Base-by-base conservation (phyloP, 2,888 invertebrate species). In the Papilio elwesi region DNA sequence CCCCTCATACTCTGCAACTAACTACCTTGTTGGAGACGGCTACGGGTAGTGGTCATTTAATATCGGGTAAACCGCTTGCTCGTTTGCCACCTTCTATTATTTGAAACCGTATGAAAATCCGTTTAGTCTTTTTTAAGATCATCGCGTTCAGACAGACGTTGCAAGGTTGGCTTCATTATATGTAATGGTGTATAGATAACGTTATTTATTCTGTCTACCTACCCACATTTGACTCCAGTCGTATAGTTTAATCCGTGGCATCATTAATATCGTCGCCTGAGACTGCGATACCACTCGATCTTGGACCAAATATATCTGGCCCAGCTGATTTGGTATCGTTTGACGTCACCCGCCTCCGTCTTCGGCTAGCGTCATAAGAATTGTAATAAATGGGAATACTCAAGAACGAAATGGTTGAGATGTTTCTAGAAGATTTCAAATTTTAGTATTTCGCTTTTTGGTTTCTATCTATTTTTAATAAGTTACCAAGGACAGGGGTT, bases 271-370 rank as follows among this genome's bases (percentile, higher is more conserved):
- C 57, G 38, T 36, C 38, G 13, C 8, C 36, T 8, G 36, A 38
- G 36, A 38, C 13, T 13, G 16, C 59, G 26, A 74, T 69, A 70
- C 65, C 66, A 65, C 70, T 72, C 70, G 74, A 71, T 76, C 70
- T 73, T 71, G 74, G 74, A 75, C 55, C 62, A 77, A 78, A 81
- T 81, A 79, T 76, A 78, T 78, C 75, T 77, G 72, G 73, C 76
- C 75, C 81, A 80, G 80, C 81, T 82, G 82, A 81, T 80, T 73
- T 75, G 63, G 55, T 26, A 67, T 74, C 59, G 49, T 59, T 55
- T 77, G 74, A 78, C 82, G 83, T 82, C 80, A 81, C 70, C 73
- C 80, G 78, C 78, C 79, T 71, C 75, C 78, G 70, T 70, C 47
- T 71, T 53, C 68, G 53, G 16, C 69, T 73, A 71, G 77, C 82